phyloP scores from a whole-genome alignment of 2,797 vertebrate genomes.

The Selene dorsalis region DNA sequence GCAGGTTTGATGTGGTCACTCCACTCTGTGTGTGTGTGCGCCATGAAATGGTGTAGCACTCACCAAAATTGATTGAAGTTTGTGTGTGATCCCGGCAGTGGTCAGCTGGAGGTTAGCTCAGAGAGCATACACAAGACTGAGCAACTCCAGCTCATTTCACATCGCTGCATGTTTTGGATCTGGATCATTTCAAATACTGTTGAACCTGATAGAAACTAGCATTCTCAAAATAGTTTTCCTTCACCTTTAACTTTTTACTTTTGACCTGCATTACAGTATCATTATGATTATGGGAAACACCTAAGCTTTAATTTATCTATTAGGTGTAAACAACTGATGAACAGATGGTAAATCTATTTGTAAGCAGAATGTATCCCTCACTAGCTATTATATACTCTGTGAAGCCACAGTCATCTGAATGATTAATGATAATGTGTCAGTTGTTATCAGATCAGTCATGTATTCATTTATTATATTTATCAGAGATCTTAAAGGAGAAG shows the following conservation, averaged over 20 bases:
- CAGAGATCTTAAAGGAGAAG: no score
- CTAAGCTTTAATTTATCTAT: neutral
- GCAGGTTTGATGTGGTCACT: slow-evolving; percentile 25
- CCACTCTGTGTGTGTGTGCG: neutral
- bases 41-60: slow-evolving; percentile 29
- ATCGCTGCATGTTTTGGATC: neutral
- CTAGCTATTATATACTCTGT: no score
- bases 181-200: neutral
- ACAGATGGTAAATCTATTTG: no score
- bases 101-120: neutral
- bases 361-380: no score
- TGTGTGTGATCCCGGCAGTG: neutral
- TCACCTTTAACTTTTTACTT: neutral
- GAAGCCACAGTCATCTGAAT: neutral
- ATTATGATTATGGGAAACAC: neutral
- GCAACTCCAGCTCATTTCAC: slow-evolving; percentile 6
- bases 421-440: neutral
- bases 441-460: neutral
- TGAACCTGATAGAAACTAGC: neutral
- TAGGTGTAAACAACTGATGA: neutral
- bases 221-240: neutral
- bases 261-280: neutral
- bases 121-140: neutral
- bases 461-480: no score
- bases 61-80: slow-evolving; percentile 27